Evolutionary conservation across 2,797 vertebrate species (phyloP), one percentile per base, ranked within the genome.

Genomic region (Catharus ustulatus): DNA sequence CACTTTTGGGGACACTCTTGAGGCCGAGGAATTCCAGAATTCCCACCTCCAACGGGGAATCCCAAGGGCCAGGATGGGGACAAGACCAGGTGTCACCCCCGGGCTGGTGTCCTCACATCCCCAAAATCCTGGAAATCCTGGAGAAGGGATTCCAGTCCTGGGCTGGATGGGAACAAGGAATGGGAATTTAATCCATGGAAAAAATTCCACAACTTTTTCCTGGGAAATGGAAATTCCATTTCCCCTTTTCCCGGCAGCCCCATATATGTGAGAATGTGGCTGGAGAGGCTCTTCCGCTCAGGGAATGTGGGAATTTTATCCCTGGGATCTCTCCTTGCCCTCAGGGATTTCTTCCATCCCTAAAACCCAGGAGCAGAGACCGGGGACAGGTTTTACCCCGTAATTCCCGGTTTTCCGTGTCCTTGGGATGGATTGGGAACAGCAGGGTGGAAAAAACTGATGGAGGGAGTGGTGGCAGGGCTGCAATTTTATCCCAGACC

Each of bases 11-110:
- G n/a, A 55, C 40, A 32, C 6, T 20, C 7, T 10, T 3, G 49
- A 13, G 27, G 13, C 16, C 0, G 1, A 24, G 48, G 26, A 45
- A 36, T 77, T 36, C 48, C 0, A 0, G 32, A 36, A 24, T 15
- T 38, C 29, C 4, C 0, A 1, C 7, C 12, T 59, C 43, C 55
- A 48, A 5, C 4, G 0, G 2, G 40, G 49, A 54, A 78, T 45
- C 10, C 49, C 8, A 7, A 32, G 13, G 27, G 19, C 7, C 0
- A 1, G 38, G 15, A 13, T 32, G 49, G 42, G 42, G 13, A 27
- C 27, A 17, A 34, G 7, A 9, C 21, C n/a, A 8, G 40, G 61
- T 36, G 26, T 17, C 61, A 55, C 21, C 40, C 27, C 6, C 0
- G 0, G 13, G 13, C 22, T 0, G 3, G 6, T 22, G 34, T 79